These are phyloP conservation scores for Neolamprologus caudopunctatus DNA, from an alignment of 2,113 vertebrate genomes.

Conservation along the genomic window DNA sequence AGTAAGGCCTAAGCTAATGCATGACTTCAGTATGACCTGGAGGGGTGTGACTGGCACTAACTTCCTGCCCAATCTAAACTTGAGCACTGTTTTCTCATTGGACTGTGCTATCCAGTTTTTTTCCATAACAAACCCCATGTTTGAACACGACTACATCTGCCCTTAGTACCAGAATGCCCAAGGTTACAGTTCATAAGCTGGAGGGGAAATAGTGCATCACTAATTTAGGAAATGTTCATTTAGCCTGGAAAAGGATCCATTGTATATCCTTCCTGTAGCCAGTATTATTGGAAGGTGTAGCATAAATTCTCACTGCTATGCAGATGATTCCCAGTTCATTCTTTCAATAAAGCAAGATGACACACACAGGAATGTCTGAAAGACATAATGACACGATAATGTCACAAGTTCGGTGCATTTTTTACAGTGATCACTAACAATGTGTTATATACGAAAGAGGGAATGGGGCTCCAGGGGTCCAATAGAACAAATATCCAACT, in stretches of 20 bases:
- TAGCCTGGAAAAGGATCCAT: not conserved
- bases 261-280: not conserved
- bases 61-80: not conserved
- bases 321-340: rapidly evolving
- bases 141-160: not conserved
- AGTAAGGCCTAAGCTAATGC: not conserved
- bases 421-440: not conserved
- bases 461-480: not conserved
- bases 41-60: not conserved
- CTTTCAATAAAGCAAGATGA: not conserved
- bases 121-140: not conserved
- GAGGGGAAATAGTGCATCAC: not conserved
- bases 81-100: not conserved
- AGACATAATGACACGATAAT: not conserved
- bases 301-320: not conserved
- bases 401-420: rapidly evolving
- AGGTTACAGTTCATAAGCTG: not conserved
- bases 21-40: not conserved
- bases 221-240: not conserved
- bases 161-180: not conserved
- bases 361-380: not conserved
- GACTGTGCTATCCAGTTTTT: not conserved
- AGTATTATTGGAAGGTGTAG: rapidly evolving
- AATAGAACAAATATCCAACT: not conserved
- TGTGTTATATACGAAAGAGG: not conserved